A percentile compares a stretch with the other conserved stretches of the same genome.
phyloP scores from a whole-genome alignment of 2,797 vertebrate genomes.

The Champsocephalus gunnari region DNA sequence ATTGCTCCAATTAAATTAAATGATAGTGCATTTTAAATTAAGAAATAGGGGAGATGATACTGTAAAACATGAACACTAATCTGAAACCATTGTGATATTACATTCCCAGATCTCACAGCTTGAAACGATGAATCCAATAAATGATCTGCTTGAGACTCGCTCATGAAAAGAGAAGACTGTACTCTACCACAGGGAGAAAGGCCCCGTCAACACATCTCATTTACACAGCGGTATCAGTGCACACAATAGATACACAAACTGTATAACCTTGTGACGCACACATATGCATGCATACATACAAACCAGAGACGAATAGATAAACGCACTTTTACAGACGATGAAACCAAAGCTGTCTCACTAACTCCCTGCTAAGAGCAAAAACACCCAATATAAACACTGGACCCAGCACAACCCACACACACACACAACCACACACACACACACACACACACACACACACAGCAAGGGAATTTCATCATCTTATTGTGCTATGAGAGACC shows the following conservation, averaged over 20 bases:
- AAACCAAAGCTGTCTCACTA: constrained; percentile 64
- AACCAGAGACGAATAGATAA: constrained; percentile 38
- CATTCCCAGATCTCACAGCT: neutral
- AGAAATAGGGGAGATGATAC: neutral
- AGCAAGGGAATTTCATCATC: constrained; percentile 68
- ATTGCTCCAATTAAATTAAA: no score
- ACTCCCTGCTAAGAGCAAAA: constrained; percentile 66
- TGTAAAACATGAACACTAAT: constrained; percentile 14
- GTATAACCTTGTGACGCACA: constrained; percentile 29
- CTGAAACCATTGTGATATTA: neutral
- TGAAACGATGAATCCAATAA: constrained; percentile 35
- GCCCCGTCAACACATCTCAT: constrained; percentile 54
- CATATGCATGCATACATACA: constrained; percentile 11
- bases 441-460: constrained; percentile 10
- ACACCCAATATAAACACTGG: constrained; percentile 63
- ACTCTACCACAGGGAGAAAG: constrained; percentile 34
- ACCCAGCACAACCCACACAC: constrained; percentile 30
- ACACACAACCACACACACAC: constrained; percentile 3
- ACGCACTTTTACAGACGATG: constrained; percentile 40
- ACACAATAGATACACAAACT: constrained; percentile 36
- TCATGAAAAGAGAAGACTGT: constrained; percentile 32
- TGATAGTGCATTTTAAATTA: constrained; percentile 3
- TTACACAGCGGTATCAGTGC: constrained; percentile 31
- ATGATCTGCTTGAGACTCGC: constrained; percentile 19
- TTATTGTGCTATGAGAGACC: constrained; percentile 67